These are phyloP conservation scores for Tauraco erythrolophus DNA, from an alignment of 2,113 vertebrate species.

Conservation along the genomic window DNA sequence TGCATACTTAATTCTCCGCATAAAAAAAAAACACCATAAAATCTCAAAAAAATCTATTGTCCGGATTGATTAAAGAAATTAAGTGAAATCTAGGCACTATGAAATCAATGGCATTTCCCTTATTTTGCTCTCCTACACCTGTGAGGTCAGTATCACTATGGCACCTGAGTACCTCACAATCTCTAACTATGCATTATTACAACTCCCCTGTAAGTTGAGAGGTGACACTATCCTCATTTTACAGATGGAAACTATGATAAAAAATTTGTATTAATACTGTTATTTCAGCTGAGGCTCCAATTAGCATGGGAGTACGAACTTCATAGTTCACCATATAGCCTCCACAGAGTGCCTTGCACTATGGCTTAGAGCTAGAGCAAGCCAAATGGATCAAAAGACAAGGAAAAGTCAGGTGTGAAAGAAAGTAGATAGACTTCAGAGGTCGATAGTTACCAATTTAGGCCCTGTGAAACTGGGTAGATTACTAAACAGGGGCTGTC, in stretches of 20 bases:
- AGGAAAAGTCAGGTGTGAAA: neutral
- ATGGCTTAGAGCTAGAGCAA: neutral
- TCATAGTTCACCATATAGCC: neutral
- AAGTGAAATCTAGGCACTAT: neutral
- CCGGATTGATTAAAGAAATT: neutral
- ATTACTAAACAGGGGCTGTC: neutral
- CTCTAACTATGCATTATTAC: neutral
- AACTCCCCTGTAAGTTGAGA: neutral
- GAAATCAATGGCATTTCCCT: neutral
- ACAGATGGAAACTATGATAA: neutral
- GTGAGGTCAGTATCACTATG: neutral
- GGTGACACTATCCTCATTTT: neutral
- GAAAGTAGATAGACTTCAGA: neutral
- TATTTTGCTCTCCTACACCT: neutral
- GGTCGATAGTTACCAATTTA: fast-evolving
- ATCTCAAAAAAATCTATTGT: neutral
- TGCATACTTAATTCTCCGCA: neutral
- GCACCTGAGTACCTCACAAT: neutral
- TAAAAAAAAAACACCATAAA: neutral
- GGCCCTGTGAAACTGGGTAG: neutral
- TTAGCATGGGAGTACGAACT: neutral
- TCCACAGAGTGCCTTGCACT: neutral
- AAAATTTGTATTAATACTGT: fast-evolving
- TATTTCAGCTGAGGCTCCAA: neutral
- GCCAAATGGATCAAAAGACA: neutral